These are phyloP conservation scores for Caranx ignobilis DNA, from an alignment of 2,113 vertebrate species.

Conservation along the genomic window DNA sequence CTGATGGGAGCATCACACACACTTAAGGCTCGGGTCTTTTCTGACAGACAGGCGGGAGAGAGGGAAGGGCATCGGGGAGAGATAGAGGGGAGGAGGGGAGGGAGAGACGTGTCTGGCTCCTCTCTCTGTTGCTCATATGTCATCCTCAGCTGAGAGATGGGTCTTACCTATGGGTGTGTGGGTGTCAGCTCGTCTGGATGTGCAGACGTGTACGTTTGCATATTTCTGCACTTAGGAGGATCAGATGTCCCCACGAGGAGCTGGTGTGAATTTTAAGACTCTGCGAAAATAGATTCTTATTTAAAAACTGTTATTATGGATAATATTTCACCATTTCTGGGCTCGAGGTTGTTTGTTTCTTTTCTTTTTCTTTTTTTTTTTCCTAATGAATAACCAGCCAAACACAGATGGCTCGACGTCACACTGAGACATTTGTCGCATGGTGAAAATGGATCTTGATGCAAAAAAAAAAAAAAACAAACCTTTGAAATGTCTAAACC, in stretches of 20 bases:
- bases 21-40: constrained; percentile 22
- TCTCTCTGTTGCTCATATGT: constrained; percentile 47
- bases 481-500: neutral
- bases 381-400: neutral
- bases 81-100: neutral
- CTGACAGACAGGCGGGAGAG: constrained; percentile 44
- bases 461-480: neutral
- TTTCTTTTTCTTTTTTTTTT: neutral
- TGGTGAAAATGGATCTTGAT: neutral
- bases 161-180: constrained; percentile 12
- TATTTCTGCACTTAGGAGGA: constrained; percentile 18
- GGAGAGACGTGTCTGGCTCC: constrained; percentile 30
- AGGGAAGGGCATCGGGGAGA: constrained; percentile 30
- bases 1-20: constrained; percentile 66
- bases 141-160: constrained; percentile 25
- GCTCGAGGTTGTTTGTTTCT: neutral
- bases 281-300: neutral
- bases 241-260: neutral
- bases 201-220: neutral
- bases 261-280: neutral
- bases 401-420: constrained; percentile 36
- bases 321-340: neutral
- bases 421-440: constrained; percentile 19
- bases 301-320: neutral
- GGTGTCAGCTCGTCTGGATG: constrained; percentile 5